A percentile compares a stretch with the other conserved stretches of the same genome.
Evolutionary conservation across 2,888 invertebrate genomes (phyloP).

Genomic region (Matsumyia berberina): DNA sequence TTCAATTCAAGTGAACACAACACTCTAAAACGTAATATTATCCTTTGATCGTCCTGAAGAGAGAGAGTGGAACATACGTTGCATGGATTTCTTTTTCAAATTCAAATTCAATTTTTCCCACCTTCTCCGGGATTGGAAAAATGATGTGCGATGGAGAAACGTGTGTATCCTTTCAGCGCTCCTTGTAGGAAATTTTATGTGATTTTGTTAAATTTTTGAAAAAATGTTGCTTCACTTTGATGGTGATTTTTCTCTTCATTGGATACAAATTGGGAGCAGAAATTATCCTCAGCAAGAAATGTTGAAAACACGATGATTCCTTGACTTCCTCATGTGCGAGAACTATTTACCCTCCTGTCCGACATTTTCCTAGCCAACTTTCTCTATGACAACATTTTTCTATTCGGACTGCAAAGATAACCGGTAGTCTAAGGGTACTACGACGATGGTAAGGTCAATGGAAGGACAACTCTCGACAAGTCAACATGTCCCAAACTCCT

Average conservation of each 20-base stretch:
- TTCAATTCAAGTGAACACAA: constrained; percentile 11
- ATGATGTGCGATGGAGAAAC: background rate
- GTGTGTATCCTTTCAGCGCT: background rate
- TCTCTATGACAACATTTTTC: no score
- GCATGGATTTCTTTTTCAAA: constrained; percentile 10
- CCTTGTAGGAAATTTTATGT: background rate
- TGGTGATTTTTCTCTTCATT: no score
- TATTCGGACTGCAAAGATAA: no score
- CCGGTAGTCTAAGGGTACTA: no score
- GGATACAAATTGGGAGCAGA: background rate
- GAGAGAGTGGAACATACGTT: background rate
- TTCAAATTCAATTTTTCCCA: constrained; percentile 1
- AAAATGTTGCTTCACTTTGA: background rate
- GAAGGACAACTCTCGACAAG: background rate
- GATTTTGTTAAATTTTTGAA: background rate
- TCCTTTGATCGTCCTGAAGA: background rate
- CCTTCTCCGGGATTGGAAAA: constrained; percentile 1
- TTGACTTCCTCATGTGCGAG: no score
- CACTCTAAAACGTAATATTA: background rate
- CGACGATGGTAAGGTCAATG: no score
- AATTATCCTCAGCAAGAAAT: no score
- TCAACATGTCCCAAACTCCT: no score
- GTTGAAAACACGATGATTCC: no score
- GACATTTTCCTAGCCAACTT: no score
- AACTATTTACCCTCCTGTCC: no score